These are phyloP conservation scores for Scomber colias DNA, from an alignment of 2,113 vertebrate species.

Conservation along the genomic window DNA sequence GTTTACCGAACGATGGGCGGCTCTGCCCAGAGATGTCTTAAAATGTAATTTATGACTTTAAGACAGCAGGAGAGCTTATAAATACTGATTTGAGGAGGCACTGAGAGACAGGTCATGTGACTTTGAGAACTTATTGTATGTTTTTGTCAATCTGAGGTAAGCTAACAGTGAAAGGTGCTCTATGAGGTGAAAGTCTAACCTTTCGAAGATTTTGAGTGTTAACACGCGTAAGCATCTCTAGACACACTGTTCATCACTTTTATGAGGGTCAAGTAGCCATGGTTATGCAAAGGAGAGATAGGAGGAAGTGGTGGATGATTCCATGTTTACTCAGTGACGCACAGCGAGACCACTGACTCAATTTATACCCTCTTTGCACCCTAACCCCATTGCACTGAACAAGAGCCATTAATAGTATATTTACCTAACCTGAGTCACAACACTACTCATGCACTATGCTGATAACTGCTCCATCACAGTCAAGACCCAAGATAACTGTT, in stretches of 20 bases:
- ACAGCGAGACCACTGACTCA: constrained; percentile 33
- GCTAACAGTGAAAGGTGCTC: constrained; percentile 45
- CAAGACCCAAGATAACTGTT: not conserved
- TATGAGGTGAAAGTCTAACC: constrained; percentile 48
- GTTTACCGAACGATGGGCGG: constrained; percentile 59
- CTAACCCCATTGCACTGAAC: constrained; percentile 14
- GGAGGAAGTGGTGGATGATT: constrained; percentile 70
- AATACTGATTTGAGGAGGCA: constrained; percentile 51
- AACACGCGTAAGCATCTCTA: constrained; percentile 55
- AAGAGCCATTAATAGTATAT: constrained; percentile 37
- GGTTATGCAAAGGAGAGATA: constrained; percentile 37
- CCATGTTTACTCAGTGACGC: constrained; percentile 63
- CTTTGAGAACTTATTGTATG: constrained; percentile 43
- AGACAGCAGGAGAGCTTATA: constrained; percentile 53
- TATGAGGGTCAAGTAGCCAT: constrained; percentile 71
- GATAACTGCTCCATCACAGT: constrained; percentile 12
- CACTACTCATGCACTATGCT: constrained; percentile 24
- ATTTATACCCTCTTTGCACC: constrained; percentile 15
- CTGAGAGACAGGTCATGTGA: constrained; percentile 42
- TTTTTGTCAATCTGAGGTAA: constrained; percentile 46
- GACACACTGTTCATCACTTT: constrained; percentile 74
- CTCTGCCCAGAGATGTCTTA: constrained; percentile 59
- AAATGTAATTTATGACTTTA: constrained; percentile 58
- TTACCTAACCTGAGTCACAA: constrained; percentile 51
- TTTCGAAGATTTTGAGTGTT: constrained; percentile 25